Base-by-base conservation (phyloP, 2,113 vertebrate genomes). In the Agelaius phoeniceus region DNA sequence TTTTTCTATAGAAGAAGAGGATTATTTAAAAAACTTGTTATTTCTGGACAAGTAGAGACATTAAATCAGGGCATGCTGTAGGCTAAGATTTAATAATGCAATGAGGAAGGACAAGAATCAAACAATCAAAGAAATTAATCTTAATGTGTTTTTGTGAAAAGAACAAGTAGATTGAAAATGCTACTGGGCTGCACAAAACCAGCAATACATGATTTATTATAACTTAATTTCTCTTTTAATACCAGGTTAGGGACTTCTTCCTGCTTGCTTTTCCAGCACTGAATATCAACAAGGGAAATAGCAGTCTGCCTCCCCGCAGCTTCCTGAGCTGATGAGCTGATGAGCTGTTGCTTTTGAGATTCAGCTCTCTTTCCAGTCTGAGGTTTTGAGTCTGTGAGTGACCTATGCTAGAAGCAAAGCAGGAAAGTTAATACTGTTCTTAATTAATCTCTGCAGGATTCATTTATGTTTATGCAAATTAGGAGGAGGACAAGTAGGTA, bases 371-470 rank as follows among this genome's bases (percentile, higher is more conserved):
- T 93, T 88, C 48, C 67, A 75, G 1, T 13, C 72, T 61, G 66
- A 84, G 62, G 31, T 52, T 93, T 91, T 35, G 69, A 68, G 41
- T 39, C 57, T 78, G 54, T 13, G 52, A 94, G 72, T 81, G 83
- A 93, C 80, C 85, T 86, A 57, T 46, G 76, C 68, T 61, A 90
- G 49, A 39, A 65, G 39, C 23, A 79, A 96, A 85, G 46, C 37
- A 86, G 49, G 54, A 35, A 89, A 94, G 72, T 68, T 77, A 94
- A 89, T 43, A 66, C 15, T 49, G 49, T 52, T 91, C 66, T 82
- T 96, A 93, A 94, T 96, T 93, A 96, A 84, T 46, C 69, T 94
- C 76, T 18, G 28, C 58, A 93, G 73, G 83, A 89, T 93, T 84
- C 13, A 84, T 75, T 84, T 92, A 19, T 84, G 73, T 63, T 89